Base-by-base conservation (phyloP, 92 coral and sea anemone species). In the Actinernus sp. region DNA sequence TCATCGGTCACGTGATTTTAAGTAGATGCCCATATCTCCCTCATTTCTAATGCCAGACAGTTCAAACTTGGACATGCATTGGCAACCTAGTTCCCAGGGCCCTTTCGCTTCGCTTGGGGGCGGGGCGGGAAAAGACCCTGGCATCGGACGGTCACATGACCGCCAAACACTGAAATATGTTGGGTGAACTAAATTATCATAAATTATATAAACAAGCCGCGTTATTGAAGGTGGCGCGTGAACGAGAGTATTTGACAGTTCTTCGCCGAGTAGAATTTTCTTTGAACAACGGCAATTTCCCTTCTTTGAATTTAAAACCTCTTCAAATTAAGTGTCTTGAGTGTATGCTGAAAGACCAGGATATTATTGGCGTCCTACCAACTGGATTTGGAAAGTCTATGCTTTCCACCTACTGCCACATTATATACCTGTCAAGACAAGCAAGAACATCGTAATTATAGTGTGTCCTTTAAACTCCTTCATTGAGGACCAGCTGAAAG, bases 301-400 rank as follows among this genome's bases (percentile, higher is more conserved):
- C 81, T 22, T 18, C 49, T 81, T 36, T 81, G 18, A 63, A 54
- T 47, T 62, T 81, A 23, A 81, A 81, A 57, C 82, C 76, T 31
- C 69, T 64, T 28, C 82, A 65, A 56, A 56, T 73, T 50, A 82
- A 82, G 69, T 81, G 90, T 37, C 68, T 84, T 41, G 85, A 84
- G 56, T 60, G 63, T 71, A 37, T 77, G 43, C 49, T 84, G 50
- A 78, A 84, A 44, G 81, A 76, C 7, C 58, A 71, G 19, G 85
- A 78, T 65, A 60, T 70, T 26, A 55, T 60, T 65, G 82, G 65
- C 8, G 71, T 79, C 26, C 78, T 78, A 9, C 78, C 92, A 14
- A 85, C 87, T 7, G 92, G 86, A 21, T 86, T 65, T 66, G 83
- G 92, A 36, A 86, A 79, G 82, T 85, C 82, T 1, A 44, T 78